Base-by-base conservation (phyloP, 1,140 invertebrate species). In the Paralvinella palmiformis region DNA sequence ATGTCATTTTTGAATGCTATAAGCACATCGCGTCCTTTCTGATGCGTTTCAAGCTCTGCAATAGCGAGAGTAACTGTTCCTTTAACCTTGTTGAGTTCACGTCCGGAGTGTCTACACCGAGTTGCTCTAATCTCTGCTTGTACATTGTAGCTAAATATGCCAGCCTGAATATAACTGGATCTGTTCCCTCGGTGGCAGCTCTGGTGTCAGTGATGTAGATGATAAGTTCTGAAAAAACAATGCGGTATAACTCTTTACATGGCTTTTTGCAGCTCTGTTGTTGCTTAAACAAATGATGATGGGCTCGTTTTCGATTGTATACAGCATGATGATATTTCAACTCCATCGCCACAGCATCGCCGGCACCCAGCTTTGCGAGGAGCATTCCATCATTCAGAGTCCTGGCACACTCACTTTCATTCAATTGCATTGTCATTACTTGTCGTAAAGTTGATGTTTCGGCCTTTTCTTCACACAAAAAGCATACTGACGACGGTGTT, bases 401-500 rank as follows among this genome's bases (percentile, higher is more conserved):
- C 36, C 32, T 29, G 31, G 59, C 59, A 63, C 60, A 57, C 53
- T 66, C 65, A 66, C 58, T 32, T 52, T 63, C 60, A 63, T 62
- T 33, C n/a, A n/a, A n/a, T n/a, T n/a, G n/a, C n/a, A n/a, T n/a
- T n/a, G n/a, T n/a, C n/a, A n/a, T n/a, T n/a, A 53, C 65, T 65
- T 61, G 31, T 52, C 41, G 35, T 7, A 64, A 22, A 20, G 15
- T 59, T 36, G 24, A 58, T 45, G 37, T 57, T 63, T 45, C 45
- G 10, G 41, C 5, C 36, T 24, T 27, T n/a, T 57, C 53, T 10
- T 57, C 33, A n/a, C 62, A 57, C 36, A 63, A 63, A 33, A 63
- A 63, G 57, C 62, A n/a, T n/a, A n/a, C n/a, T n/a, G n/a, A 63
- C 35, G 74, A 53, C 69, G 65, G 22, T 70, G 45, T 24, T 74